Evolutionary conservation across 1,140 invertebrate genomes (phyloP), one percentile per base, ranked within the genome.

Genomic region (Tenebrio molitor): DNA sequence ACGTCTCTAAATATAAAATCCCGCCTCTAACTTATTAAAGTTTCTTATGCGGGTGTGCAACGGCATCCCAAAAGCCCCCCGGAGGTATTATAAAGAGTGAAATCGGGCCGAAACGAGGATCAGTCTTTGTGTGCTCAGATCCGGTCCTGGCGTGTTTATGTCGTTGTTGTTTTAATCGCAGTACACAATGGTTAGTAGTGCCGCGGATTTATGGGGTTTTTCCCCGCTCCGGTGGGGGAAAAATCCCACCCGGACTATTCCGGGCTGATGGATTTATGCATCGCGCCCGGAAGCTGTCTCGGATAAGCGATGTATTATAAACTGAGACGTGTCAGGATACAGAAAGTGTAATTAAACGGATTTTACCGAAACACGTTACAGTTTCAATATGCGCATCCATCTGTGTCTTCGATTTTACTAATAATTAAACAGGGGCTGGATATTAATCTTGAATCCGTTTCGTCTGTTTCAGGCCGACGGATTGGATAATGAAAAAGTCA

Each of bases 401-500:
- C 42, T 17, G 42, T 17, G 16, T 4, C 4, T 39, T 12, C 36
- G 36, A 39, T 39, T 39, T 39, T 39, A 12, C 36, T 39, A 39
- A 39, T 39, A 7, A 39, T 39, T 39, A 53, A 53, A 2, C 46
- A 8, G 2, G 7, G 1, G 6, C 19, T 53, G 46, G 46, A 25
- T 58, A 14, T 58, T 58, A 58, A 58, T 58, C n/a, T 58, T 33
- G 21, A 58, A 23, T 58, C 21, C 25, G 58, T 72, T 71, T 16
- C 76, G 72, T 81, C 77, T 84, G 74, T 87, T 86, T 77, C 85
- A 89, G 88, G 83, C 81, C 6, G 83, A 81, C 16, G 42, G 74
- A 42, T 80, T 86, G 39, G 89, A 89, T 76, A 88, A 90, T 58
- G 88, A 89, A 79, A 88, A 89, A 81, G 84, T 90, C 19, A 84